Evolutionary conservation across 2,797 vertebrate species (phyloP).

Genomic region (Macropodus opercularis): DNA sequence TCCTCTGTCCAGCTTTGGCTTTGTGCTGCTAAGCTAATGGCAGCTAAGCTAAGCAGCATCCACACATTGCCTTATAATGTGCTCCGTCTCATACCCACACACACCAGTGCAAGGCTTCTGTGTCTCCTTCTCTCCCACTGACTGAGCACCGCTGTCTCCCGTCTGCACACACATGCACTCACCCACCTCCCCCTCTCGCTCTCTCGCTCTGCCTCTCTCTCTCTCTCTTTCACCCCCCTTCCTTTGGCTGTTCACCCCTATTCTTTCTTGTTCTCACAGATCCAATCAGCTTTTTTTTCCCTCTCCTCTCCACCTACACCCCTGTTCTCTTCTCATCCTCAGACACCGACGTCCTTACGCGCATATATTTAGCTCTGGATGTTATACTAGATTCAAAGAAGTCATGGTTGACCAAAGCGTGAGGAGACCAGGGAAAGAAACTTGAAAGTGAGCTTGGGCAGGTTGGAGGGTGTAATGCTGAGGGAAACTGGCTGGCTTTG

Average conservation of each 20-base stretch:
- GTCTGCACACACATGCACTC: slow-evolving; percentile 84
- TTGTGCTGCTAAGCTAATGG: slow-evolving; percentile 85
- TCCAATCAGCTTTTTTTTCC: slow-evolving; percentile 8
- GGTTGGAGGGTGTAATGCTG: slow-evolving; percentile 1
- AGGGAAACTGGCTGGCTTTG: slow-evolving; percentile 11
- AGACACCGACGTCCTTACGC: slow-evolving; percentile 33
- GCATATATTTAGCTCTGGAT: slow-evolving; percentile 41
- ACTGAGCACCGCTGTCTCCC: slow-evolving; percentile 77
- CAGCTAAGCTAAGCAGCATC: slow-evolving; percentile 84
- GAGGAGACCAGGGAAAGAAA: slow-evolving; percentile 20
- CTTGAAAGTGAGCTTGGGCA: slow-evolving; percentile 6
- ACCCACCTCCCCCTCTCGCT: slow-evolving; percentile 75
- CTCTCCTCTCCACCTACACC: slow-evolving; percentile 6
- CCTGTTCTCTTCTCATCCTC: slow-evolving; percentile 29
- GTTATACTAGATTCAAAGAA: slow-evolving; percentile 67
- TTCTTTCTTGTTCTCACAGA: slow-evolving; percentile 51
- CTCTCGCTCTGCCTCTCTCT: slow-evolving; percentile 37
- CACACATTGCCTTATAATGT: slow-evolving; percentile 71
- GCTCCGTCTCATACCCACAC: slow-evolving; percentile 67
- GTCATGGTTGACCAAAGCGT: slow-evolving; percentile 47
- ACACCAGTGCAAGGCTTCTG: slow-evolving; percentile 53
- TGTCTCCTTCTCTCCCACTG: slow-evolving; percentile 62
- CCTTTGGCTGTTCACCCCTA: slow-evolving; percentile 44
- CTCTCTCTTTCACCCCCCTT: slow-evolving; percentile 50
- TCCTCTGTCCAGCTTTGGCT: slow-evolving; percentile 81